Conservation (phyloP, 2,888 invertebrate species). For the Cepaea hortensis region DNA sequence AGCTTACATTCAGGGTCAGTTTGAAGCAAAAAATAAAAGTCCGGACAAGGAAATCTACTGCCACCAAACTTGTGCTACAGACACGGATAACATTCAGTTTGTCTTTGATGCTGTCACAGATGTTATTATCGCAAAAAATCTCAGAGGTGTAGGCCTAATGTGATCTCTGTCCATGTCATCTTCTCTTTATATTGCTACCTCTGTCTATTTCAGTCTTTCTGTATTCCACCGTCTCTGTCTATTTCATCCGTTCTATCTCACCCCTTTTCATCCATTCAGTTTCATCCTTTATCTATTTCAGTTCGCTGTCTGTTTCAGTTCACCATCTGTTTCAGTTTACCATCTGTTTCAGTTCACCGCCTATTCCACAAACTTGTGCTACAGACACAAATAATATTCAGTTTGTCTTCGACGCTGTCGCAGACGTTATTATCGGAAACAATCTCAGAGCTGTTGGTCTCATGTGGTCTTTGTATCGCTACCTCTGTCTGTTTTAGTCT, state of each 20-base stretch:
- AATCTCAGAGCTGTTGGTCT: slow-evolving; percentile 99
- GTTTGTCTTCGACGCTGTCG: slow-evolving; percentile 99
- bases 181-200: neutral
- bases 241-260: no score
- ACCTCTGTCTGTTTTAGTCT: no score
- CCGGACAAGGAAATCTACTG: slow-evolving; percentile 99
- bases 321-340: no score
- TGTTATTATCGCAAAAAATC: slow-evolving; percentile 99
- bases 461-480: slow-evolving; percentile 80
- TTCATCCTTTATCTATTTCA: no score
- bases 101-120: slow-evolving; percentile 99
- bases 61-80: slow-evolving; percentile 99
- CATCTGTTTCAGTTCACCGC: no score
- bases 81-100: slow-evolving; percentile 99
- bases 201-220: no score
- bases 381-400: slow-evolving; percentile 99
- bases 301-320: no score
- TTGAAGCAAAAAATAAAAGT: slow-evolving; percentile 99
- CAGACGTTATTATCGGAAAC: slow-evolving; percentile 99
- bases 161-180: slow-evolving; percentile 73
- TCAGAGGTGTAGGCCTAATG: slow-evolving; percentile 99
- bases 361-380: slow-evolving; percentile 92
- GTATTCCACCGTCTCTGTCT: no score
- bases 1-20: slow-evolving; percentile 99
- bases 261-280: no score